Base-by-base conservation (phyloP, 1,140 invertebrate genomes). In the Pectinophora gossypiella region DNA sequence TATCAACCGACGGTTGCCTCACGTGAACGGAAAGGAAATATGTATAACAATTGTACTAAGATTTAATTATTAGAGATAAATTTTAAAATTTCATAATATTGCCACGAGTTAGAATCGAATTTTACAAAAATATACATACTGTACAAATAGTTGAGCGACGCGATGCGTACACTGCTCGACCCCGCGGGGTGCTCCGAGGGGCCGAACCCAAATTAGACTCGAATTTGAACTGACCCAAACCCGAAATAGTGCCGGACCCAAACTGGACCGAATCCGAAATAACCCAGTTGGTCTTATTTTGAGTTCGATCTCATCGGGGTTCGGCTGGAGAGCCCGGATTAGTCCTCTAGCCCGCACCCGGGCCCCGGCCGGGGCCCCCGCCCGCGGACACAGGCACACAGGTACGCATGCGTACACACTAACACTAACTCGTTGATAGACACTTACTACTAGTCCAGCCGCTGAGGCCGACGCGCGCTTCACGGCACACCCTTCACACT, bases 91-190 rank as follows among this genome's bases (percentile, higher is more conserved):
- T 74, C 52, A 71, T 80, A 71, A 79, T 85, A 85, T 85, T 83
- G 81, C 81, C 81, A 82, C 77, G 67, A 76, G 73, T 78, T 71
- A 75, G 72, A 79, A 71, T 76, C 36, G 74, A 85, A 83, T 81
- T 83, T 83, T 85, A 85, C 79, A 85, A 85, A 83, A 85, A 85
- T 85, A 85, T 85, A 85, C 81, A 85, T 67, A 79, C 78, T 85
- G 71, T 83, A 83, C 79, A 85, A 76, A 70, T 73, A 76, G 78
- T 74, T 65, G 73, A 73, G 75, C 75, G 74, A 72, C 66, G 55
- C 75, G 64, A 63, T 68, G 75, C n/a, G n/a, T n/a, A n/a, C n/a
- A n/a, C n/a, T n/a, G n/a, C n/a, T n/a, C n/a, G n/a, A n/a, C n/a
- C n/a, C n/a, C n/a, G n/a, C n/a, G n/a, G n/a, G n/a, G n/a, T n/a